Base-by-base conservation (phyloP, 2,113 vertebrate species). In the Muscicapa adusta region DNA sequence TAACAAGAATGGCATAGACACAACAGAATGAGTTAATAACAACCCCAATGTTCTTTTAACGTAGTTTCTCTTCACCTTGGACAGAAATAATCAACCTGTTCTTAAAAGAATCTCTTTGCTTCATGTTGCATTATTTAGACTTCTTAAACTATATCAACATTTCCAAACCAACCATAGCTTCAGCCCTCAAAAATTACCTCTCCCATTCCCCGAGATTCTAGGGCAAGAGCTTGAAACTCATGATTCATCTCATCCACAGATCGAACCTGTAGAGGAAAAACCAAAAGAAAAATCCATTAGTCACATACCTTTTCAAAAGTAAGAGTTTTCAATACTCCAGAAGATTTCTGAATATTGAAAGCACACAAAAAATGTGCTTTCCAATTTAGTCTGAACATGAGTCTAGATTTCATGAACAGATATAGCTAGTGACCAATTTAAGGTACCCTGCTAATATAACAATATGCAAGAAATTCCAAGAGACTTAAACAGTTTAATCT, bases 231-330 rank as follows among this genome's bases (percentile, higher is more conserved):
- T 98, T 99, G 99, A 98, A 99, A 99, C 96, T 99, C 99, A 97
- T 99, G 99, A 98, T 99, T 99, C 99, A 99, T 99, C 97, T 99
- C 99, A 98, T 99, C 99, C 95, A 98, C 98, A 96, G 98, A 98
- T 94, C 98, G 98, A 95, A 99, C 98, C 99, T 99, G 96, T 1
- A 95, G 24, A 25, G 43, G 16, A 18, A 51, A 84, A 76, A 87
- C 29, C 14, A n/a, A 11, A 73, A 76, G 13, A 91, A 29, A 4
- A 5, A 70, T 68, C 18, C 14, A 38, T 93, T 75, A 92, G 48
- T 31, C 9, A 80, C 91, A 8, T 14, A 7, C 4, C 10, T 62
- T 61, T 76, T 51, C 26, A 40, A 9, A 89, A 85, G 28, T 5
- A 71, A 72, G 11, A 50, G 20, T 57, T 38, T 73, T 23, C 36